Evolutionary conservation across 1,140 invertebrate species (phyloP), one percentile per base, ranked within the genome.

Genomic region (Mactra quadrangularis): DNA sequence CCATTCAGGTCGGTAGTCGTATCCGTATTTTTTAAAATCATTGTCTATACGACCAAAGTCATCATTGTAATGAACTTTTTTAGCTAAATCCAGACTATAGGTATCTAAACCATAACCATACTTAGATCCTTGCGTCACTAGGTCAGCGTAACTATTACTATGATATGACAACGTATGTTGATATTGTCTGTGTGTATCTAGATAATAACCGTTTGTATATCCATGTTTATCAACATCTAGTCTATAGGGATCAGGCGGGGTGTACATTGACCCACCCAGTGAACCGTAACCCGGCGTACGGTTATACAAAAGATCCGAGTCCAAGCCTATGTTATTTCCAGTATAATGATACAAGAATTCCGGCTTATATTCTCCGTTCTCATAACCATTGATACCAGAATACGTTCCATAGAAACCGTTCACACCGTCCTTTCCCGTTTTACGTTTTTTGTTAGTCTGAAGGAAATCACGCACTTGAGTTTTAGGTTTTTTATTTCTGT

Each of bases 381-480:
- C 89, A 83, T 91, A 92, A 33, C 89, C 87, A 79, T 90, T 89
- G 47, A 93, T 90, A 68, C 90, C 83, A 9, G 89, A 86, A 82
- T 91, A 90, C 70, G 89, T 76, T n/a, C 74, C 77, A 64, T 88
- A 90, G 53, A 91, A 82, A 82, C 90, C 89, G 31, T 96, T 93
- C 29, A 90, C 78, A 9, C 81, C 75, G 27, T 91, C 90, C 29
- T 89, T 75, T 25, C 87, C 83, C 22, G 71, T 74, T 94, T 98
- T 97, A 88, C 97, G 95, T 92, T 98, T 98, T 71, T 97, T 95
- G 91, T 97, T 98, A 0, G 97, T 98, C 6, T 97, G 97, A 7
- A 98, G 94, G 91, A 98, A 98, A 93, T 99, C 98, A 38, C 97
- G 94, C 4, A 98, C 94, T 92, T 98, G 97, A 7, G 97, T 98